phyloP scores from a whole-genome alignment of 2,888 invertebrate genomes.

The Liodrosophila aerea region DNA sequence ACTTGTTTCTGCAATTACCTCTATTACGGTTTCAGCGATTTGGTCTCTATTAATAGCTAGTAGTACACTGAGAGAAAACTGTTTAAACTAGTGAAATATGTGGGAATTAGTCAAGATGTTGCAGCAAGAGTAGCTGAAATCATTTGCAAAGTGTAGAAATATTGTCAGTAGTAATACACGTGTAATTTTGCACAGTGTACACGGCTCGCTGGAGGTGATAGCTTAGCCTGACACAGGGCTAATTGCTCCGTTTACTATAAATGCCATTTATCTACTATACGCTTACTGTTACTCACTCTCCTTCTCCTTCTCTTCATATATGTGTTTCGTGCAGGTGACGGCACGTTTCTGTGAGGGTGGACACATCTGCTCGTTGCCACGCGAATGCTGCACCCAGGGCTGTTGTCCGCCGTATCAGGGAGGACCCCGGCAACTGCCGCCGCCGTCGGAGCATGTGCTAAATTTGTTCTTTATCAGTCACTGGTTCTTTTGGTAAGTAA shows the following conservation, averaged over 20 bases:
- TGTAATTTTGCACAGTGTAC: neutral
- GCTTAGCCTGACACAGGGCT: conserved; percentile 19
- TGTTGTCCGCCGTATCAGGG: conserved; percentile 84
- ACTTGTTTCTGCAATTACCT: neutral
- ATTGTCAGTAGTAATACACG: no score
- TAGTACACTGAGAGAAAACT: no score
- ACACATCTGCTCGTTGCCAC: conserved; percentile 88
- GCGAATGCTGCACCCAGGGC: conserved; percentile 89
- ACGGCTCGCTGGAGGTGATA: neutral
- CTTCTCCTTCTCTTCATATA: neutral
- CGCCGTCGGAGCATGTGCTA: conserved; percentile 84
- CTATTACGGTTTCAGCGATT: neutral
- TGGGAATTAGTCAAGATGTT: no score
- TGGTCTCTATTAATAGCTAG: no score
- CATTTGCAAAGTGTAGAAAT: no score
- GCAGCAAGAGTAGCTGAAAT: no score
- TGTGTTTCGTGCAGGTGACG: conserved; percentile 81
- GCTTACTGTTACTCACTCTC: neutral
- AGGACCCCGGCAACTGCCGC: conserved; percentile 83
- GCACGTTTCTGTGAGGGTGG: conserved; percentile 86
- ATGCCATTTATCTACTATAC: conserved; percentile 1
- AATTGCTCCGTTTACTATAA: conserved; percentile 36
- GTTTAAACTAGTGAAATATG: no score
- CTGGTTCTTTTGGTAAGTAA: conserved; percentile 86
- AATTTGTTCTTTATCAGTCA: conserved; percentile 87